phyloP scores from a whole-genome alignment of 2,113 vertebrate species.

The Coracopsis vasa region DNA sequence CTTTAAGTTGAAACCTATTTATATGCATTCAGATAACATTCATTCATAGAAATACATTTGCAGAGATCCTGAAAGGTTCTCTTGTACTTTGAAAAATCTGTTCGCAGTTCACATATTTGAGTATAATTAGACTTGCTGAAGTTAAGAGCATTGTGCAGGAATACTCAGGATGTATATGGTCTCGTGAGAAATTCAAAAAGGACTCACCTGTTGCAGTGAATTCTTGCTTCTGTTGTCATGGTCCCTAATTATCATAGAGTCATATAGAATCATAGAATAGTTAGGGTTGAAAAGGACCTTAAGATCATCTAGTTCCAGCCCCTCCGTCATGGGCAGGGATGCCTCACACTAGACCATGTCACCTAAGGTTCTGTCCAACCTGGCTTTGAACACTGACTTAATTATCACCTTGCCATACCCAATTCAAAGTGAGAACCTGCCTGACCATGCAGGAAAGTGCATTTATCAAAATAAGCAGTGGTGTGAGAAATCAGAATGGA shows the following conservation, averaged over 20 bases:
- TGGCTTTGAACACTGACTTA: not conserved
- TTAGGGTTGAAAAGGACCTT: not conserved
- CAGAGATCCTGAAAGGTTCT: not conserved
- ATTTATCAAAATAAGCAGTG: not conserved
- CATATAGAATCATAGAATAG: not conserved
- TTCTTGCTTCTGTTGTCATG: not conserved
- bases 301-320: not conserved
- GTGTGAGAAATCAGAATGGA: not conserved
- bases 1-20: conserved; percentile 3
- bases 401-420: not conserved
- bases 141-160: not conserved
- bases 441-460: not conserved
- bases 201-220: not conserved
- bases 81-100: not conserved
- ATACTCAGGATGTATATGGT: not conserved
- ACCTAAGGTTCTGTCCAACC: not conserved
- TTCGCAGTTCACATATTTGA: not conserved
- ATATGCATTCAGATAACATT: conserved; percentile 8
- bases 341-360: not conserved
- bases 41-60: not conserved
- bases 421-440: not conserved
- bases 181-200: not conserved
- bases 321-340: not conserved
- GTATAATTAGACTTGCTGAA: not conserved
- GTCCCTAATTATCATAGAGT: not conserved